Evolutionary conservation across 2,888 invertebrate species (phyloP), one percentile per base, ranked within the genome.

Genomic region (Eupithecia vulgata): DNA sequence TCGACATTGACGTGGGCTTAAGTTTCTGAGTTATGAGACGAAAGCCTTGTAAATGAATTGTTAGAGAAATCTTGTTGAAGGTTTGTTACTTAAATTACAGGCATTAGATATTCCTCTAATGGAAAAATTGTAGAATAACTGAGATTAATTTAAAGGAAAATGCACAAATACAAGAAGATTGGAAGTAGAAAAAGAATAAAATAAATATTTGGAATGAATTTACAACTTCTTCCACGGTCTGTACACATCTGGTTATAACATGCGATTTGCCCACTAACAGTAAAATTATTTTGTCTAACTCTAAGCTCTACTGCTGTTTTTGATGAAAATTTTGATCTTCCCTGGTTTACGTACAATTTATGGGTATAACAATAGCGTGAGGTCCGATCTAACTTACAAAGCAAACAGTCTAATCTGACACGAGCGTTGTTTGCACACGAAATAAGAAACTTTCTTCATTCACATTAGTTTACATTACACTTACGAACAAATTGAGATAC

Each of bases 1-100:
- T 37, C 0, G 61, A 21, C 25, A 13, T 42, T 21, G 35, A 64
- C 21, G 13, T 6, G 65, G 40, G 5, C 21, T 37, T 21, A 48
- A 70, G 69, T 70, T 70, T 8, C 45, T 7, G 65, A 10, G 21
- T 40, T 37, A 12, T 10, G n/a, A 62, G 10, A 12, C 25, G 25
- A 21, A 65, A 25, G 25, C 35, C 64, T 64, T 40, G 40, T 40
- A 72, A 68, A 65, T 13, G 30, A 72, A 67, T 72, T 71, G 61
- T 62, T 21, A 15, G 21, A 65, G 64, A 40, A 13, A n/a, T 25
- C 15, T 21, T 21, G 5, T 65, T 37, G 13, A 25, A 65, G 65
- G 5, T 13, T 21, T 59, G 30, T 30, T 30, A 12, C 6, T 59
- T 5, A 10, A 6, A 61, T 61, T 17, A 17, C 34, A 61, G 30